Conservation (phyloP, 2,113 vertebrate species). For the Tupaia chinensis region DNA sequence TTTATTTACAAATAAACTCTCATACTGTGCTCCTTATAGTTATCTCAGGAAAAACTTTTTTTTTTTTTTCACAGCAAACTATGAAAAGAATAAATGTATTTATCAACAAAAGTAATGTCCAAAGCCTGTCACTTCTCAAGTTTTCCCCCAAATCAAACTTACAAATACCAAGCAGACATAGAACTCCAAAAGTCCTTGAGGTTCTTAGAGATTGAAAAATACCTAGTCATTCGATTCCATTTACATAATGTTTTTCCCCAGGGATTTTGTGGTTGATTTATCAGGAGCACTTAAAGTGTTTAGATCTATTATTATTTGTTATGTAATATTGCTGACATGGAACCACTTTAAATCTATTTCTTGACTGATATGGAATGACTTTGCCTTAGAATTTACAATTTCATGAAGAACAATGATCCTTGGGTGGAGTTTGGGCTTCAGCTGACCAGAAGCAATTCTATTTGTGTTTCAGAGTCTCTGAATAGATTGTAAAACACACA, state of each 20-base stretch:
- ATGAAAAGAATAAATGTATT: not conserved
- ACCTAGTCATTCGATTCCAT: rapidly evolving
- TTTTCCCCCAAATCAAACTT: not conserved
- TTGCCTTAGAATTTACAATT: slow-evolving; percentile 68
- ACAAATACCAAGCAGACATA: not conserved
- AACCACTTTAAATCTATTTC: slow-evolving; percentile 49
- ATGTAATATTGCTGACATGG: not conserved
- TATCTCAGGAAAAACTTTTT: not conserved
- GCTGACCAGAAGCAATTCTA: slow-evolving; percentile 2
- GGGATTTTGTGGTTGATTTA: slow-evolving; percentile 41
- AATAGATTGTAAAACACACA: slow-evolving; percentile 64
- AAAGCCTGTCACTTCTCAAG: not conserved
- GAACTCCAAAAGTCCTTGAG: not conserved
- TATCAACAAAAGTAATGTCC: not conserved
- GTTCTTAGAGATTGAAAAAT: not conserved
- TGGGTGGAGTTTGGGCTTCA: slow-evolving; percentile 36
- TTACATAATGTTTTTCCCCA: slow-evolving; percentile 23
- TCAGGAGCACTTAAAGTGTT: slow-evolving; percentile 61
- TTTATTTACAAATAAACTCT: not conserved
- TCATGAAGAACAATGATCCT: not conserved
- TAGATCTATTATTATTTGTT: not conserved
- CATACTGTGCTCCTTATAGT: not conserved
- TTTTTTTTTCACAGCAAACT: not conserved
- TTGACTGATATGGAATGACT: slow-evolving; percentile 33
- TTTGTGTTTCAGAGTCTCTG: slow-evolving; percentile 26